Evolutionary conservation across 2,797 vertebrate species (phyloP).

Genomic region (Fratercula arctica): DNA sequence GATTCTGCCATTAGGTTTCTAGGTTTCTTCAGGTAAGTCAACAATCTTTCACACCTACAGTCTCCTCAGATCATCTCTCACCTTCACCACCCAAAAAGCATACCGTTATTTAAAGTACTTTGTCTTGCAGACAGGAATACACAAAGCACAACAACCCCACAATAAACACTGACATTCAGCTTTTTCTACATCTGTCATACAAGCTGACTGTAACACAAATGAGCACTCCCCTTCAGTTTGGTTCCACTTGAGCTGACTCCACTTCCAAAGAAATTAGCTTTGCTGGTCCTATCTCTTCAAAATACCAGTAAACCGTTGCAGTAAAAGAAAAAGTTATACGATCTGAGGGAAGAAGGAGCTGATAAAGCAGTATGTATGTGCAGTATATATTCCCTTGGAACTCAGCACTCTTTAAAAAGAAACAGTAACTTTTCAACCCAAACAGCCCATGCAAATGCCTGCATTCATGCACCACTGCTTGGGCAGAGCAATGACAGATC

Average conservation of each 20-base stretch:
- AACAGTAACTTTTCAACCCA: not conserved
- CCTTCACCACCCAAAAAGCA: not conserved
- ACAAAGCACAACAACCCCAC: not conserved
- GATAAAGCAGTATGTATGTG: not conserved
- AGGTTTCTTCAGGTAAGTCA: not conserved
- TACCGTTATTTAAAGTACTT: not conserved
- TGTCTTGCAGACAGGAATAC: not conserved
- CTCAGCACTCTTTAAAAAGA: not conserved
- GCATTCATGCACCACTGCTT: not conserved
- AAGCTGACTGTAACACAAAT: not conserved
- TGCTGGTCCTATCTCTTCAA: not conserved
- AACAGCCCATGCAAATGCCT: not conserved
- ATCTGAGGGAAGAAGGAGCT: not conserved
- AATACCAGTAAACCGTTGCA: not conserved
- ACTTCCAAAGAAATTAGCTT: not conserved
- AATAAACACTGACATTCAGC: not conserved
- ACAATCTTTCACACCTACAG: not conserved
- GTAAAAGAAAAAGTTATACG: not conserved
- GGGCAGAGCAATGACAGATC: not conserved
- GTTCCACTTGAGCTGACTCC: not conserved
- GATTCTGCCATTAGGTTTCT: not conserved
- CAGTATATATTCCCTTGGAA: not conserved
- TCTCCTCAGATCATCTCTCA: not conserved
- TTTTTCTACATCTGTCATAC: not conserved
- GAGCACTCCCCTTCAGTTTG: not conserved